A percentile compares a stretch with the other conserved stretches of the same genome.
These are phyloP conservation scores for Petrolisthes cinctipes DNA, from an alignment of 2,888 invertebrate genomes.

Conservation along the genomic window DNA sequence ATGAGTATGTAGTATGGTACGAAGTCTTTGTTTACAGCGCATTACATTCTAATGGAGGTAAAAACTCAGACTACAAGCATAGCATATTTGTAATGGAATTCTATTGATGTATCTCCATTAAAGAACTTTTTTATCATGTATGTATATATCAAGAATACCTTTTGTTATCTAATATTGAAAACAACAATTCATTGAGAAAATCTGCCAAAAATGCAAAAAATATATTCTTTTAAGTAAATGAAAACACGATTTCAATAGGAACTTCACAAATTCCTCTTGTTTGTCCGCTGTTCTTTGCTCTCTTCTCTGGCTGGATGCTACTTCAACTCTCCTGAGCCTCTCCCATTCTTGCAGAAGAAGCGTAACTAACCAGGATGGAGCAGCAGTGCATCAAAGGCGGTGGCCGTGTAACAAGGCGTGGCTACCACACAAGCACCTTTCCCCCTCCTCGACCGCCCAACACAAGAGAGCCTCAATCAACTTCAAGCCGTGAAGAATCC, in stretches of 20 bases:
- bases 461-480: conserved; percentile 24
- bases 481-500: conserved; percentile 44
- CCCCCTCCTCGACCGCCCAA: neutral
- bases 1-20: too few species aligned
- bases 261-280: conserved; percentile 6
- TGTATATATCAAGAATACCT: neutral
- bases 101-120: too few species aligned
- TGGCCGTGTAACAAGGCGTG: neutral
- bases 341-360: conserved; percentile 10
- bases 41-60: too few species aligned
- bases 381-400: neutral
- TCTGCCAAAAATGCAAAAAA: neutral
- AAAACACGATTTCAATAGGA: too few species aligned
- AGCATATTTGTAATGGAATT: too few species aligned
- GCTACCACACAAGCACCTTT: conserved; percentile 3
- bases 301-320: neutral
- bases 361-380: neutral
- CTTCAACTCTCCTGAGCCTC: neutral
- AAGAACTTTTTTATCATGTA: too few species aligned
- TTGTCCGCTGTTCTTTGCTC: neutral
- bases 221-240: neutral
- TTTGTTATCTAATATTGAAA: neutral
- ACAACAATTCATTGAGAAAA: neutral
- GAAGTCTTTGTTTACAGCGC: too few species aligned
- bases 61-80: too few species aligned